Conservation (phyloP, 2,797 vertebrate species). For the Rhynchotus rufescens region DNA sequence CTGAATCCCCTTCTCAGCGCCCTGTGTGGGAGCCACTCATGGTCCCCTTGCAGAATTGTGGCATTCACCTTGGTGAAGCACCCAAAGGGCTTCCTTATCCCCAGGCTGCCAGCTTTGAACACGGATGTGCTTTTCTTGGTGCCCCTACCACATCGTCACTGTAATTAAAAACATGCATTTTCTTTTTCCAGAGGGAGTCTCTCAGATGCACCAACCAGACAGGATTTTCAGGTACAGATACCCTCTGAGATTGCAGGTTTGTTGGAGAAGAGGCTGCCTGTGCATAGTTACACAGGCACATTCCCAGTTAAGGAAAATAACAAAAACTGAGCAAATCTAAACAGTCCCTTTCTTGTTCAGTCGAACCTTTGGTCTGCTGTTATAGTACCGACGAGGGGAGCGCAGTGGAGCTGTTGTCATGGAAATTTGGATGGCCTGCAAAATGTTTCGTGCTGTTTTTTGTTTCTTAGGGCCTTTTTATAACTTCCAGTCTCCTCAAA, state of each 20-base stretch:
- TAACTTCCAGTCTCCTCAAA: slow-evolving; percentile 10
- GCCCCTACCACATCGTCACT: neutral
- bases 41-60: neutral
- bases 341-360: neutral
- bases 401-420: neutral
- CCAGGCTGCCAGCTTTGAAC: neutral
- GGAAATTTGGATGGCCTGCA: slow-evolving; percentile 32
- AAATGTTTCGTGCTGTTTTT: slow-evolving; percentile 37
- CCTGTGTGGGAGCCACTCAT: neutral
- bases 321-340: neutral
- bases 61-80: neutral
- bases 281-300: neutral
- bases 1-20: neutral
- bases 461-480: slow-evolving; percentile 35
- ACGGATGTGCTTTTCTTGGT: neutral
- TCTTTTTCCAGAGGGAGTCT: neutral
- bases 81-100: neutral
- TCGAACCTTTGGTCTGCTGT: neutral
- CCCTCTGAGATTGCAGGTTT: neutral
- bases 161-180: neutral
- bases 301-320: neutral
- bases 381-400: neutral
- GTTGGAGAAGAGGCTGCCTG: neutral
- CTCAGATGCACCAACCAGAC: slow-evolving; percentile 28
- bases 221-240: slow-evolving; percentile 48